These are phyloP conservation scores for Phymanthus crucifer DNA, from an alignment of 92 coral and sea anemone genomes.

Conservation along the genomic window DNA sequence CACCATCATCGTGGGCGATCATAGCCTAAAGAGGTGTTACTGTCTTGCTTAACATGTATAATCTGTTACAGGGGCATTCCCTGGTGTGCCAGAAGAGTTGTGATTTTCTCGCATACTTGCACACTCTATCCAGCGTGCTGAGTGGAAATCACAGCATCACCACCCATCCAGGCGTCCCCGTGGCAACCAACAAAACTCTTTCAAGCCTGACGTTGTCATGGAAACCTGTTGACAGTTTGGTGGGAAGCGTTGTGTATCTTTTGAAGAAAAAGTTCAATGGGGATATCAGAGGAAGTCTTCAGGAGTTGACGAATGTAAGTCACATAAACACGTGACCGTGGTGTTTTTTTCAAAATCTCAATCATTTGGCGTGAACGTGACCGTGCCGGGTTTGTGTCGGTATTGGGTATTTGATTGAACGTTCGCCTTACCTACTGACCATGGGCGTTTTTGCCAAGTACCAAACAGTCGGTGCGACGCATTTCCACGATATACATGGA, in stretches of 20 bases:
- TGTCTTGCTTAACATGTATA: background rate
- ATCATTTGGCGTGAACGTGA: too few relatives aligned
- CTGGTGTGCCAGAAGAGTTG: slow-evolving; percentile 21
- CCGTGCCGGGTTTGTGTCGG: too few relatives aligned
- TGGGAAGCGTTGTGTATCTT: slow-evolving; percentile 29
- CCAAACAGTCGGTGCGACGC: too few relatives aligned
- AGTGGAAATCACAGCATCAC: slow-evolving; percentile 19
- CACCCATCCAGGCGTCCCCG: slow-evolving; percentile 21
- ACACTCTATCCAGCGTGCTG: background rate
- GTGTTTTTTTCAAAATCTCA: too few relatives aligned
- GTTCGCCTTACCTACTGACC: too few relatives aligned
- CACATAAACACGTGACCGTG: background rate
- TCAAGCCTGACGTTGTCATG: slow-evolving; percentile 40
- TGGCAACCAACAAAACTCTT: slow-evolving; percentile 1
- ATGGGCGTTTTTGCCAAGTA: too few relatives aligned
- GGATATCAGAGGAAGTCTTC: background rate
- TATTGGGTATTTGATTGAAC: background rate
- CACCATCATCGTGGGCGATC: background rate
- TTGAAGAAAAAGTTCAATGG: slow-evolving; percentile 21
- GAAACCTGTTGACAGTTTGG: slow-evolving; percentile 10
- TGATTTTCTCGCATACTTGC: slow-evolving; percentile 11
- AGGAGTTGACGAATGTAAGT: slow-evolving; percentile 8
- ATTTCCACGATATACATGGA: too few relatives aligned
- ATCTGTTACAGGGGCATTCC: slow-evolving; percentile 8
- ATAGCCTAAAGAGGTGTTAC: background rate